Evolutionary conservation across 1,140 invertebrate species (phyloP), one percentile per base, ranked within the genome.

Genomic region (Drosophila aff.): DNA sequence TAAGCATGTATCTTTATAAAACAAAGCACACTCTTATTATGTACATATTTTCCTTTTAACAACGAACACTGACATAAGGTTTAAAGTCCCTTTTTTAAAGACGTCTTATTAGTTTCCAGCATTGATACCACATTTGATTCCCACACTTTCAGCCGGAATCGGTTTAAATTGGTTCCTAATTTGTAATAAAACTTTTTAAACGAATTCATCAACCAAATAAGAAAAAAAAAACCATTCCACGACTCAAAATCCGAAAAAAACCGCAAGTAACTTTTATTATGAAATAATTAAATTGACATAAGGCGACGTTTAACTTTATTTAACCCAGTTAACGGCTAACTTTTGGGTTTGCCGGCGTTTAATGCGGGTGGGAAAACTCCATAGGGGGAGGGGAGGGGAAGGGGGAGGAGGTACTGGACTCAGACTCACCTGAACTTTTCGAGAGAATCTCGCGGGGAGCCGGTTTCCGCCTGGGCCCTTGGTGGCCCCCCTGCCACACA

Each of bases 261-360:
- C 10, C 23, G 38, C 33, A 18, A 21, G 26, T n/a, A 38, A 63
- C 46, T 72, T 73, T 78, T 58, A 71, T 90, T 80, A 76, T 78
- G 74, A 76, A 44, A 86, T 87, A 87, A 91, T 91, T 65, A 75
- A 87, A 79, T 87, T 79, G 83, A 83, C 82, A 91, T 86, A 78
- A 74, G 73, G 68, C 55, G 68, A 66, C 71, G 79, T 81, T 82
- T 79, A 83, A 87, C 65, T 65, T 82, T 81, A 77, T 82, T 73
- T 83, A 73, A 81, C 71, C 68, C 18, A 47, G 28, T 57, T 61
- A 43, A 26, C 13, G 62, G 44, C 3, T 21, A 52, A 26, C 21
- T 66, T 52, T 69, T 10, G 18, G 36, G 43, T 16, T 52, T 49
- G 33, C 26, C 21, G 49, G 46, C 47, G 26, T 47, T 28, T 63